phyloP scores from a whole-genome alignment of 53 echinoderm and acorn worm species.

The Echinometra lucunter region DNA sequence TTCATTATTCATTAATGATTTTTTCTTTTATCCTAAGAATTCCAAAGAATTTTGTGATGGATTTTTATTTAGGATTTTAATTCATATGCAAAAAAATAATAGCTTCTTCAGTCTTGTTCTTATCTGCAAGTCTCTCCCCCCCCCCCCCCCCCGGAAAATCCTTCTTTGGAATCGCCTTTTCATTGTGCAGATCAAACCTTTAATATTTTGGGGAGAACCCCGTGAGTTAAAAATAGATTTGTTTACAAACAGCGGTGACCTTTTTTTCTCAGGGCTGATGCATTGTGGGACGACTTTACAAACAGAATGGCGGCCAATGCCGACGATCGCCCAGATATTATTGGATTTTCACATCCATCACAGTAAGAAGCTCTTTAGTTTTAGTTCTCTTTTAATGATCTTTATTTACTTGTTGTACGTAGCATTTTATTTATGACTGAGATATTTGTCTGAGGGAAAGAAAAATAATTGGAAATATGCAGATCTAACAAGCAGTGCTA shows the following conservation, averaged over 20 bases:
- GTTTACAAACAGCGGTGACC: conserved; percentile 89
- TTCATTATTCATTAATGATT: neutral
- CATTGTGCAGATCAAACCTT: neutral
- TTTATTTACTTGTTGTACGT: neutral
- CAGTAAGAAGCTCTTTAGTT: conserved; percentile 12
- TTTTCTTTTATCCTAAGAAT: neutral
- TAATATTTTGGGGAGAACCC: conserved; percentile 27
- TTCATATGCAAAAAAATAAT: neutral
- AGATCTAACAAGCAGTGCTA: neutral
- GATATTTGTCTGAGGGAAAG: neutral
- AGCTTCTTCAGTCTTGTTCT: neutral
- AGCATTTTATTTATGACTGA: neutral
- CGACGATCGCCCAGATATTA: neutral
- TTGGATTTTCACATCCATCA: conserved; percentile 54
- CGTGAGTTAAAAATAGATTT: conserved; percentile 52
- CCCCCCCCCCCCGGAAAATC: neutral
- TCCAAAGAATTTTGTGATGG: neutral
- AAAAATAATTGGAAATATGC: neutral
- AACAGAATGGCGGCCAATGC: conserved; percentile 67
- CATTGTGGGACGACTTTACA: conserved; percentile 59
- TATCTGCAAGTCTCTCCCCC: too few relatives aligned
- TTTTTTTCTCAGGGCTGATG: conserved; percentile 63
- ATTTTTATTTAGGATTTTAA: neutral
- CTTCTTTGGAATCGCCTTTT: neutral
- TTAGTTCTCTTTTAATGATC: neutral